A percentile compares a stretch with the other conserved stretches of the same genome.
Conservation (phyloP, 2,797 vertebrate genomes). For the Lemur catta region DNA sequence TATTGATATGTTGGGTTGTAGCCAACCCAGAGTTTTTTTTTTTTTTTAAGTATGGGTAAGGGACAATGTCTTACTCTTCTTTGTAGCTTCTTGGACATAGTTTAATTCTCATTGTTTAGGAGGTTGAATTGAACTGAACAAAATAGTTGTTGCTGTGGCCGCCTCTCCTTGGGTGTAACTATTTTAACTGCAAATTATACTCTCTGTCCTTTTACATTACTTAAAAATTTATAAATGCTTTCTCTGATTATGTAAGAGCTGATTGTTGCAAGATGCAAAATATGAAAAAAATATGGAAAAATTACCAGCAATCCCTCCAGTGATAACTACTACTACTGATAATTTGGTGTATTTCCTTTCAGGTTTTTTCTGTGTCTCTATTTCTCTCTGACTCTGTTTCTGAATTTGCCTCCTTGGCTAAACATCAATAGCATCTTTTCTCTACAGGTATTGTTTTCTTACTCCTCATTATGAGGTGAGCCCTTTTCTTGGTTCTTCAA, state of each 20-base stretch:
- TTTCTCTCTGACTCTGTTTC: not conserved
- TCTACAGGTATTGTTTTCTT: not conserved
- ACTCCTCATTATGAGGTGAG: not conserved
- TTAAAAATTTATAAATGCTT: not conserved
- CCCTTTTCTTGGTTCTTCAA: not conserved
- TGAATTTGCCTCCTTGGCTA: not conserved
- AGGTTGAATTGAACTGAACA: not conserved
- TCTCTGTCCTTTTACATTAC: not conserved
- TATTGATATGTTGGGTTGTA: not conserved
- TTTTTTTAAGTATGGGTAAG: not conserved
- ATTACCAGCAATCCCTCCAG: not conserved
- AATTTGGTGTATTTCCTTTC: not conserved
- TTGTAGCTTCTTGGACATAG: not conserved
- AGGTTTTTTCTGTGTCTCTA: not conserved
- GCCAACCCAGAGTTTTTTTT: not conserved
- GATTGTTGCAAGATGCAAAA: not conserved
- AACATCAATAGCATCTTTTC: not conserved
- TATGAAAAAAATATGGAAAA: not conserved
- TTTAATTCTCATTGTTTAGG: not conserved
- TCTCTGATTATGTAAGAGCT: not conserved
- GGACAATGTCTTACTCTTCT: not conserved
- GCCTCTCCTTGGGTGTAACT: not conserved
- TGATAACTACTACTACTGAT: not conserved
- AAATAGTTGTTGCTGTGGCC: not conserved
- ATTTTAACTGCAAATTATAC: not conserved